phyloP scores from a whole-genome alignment of 2,888 invertebrate species.

The Cinara cedri region DNA sequence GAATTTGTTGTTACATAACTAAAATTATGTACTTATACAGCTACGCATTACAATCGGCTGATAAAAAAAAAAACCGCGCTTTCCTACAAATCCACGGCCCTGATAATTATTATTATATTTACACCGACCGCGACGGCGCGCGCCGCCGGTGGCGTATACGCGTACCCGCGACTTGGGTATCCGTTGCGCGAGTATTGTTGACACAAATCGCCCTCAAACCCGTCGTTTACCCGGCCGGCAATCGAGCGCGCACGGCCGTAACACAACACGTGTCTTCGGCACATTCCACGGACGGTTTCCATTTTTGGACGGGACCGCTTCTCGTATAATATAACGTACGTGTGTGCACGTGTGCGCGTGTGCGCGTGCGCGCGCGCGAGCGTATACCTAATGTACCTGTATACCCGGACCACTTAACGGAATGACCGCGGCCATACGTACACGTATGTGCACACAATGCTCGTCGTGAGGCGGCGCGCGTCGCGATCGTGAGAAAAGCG shows the following conservation, averaged over 20 bases:
- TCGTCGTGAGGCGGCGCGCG: background rate
- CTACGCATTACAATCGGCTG: too few species aligned
- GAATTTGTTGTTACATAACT: too few species aligned
- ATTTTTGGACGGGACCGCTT: slow-evolving; percentile 43
- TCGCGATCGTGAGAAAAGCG: background rate
- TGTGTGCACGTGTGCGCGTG: too few species aligned
- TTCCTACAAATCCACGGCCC: too few species aligned
- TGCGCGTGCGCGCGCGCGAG: too few species aligned
- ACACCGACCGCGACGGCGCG: too few species aligned
- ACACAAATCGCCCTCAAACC: slow-evolving; percentile 24
- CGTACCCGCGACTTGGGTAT: background rate
- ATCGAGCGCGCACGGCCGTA: background rate
- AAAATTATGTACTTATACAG: too few species aligned
- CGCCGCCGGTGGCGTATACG: background rate
- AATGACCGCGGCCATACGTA: slow-evolving; percentile 15
- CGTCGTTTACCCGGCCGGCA: too few species aligned
- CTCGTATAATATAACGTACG: too few species aligned
- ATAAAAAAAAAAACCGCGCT: too few species aligned
- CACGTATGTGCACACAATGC: background rate
- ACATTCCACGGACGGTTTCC: slow-evolving; percentile 50
- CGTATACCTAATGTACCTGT: too few species aligned
- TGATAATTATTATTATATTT: background rate
- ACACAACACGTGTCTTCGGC: slow-evolving; percentile 43
- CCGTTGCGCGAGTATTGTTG: slow-evolving; percentile 23
- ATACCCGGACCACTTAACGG: slow-evolving; percentile 52